Conservation (phyloP, 2,113 vertebrate species). For the Panthera tigris region DNA sequence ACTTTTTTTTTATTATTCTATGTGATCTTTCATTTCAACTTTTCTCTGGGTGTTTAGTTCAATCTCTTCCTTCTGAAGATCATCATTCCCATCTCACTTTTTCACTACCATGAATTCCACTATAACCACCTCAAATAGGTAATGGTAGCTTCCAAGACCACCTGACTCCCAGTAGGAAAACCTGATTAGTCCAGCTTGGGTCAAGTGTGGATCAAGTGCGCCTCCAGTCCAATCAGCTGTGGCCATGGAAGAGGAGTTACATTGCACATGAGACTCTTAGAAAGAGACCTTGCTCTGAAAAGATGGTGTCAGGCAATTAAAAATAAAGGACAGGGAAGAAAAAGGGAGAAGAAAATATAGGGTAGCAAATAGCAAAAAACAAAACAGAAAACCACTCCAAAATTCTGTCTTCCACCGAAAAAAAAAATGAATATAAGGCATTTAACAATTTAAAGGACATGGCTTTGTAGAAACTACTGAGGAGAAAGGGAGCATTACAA, state of each 20-base stretch:
- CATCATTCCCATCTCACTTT: neutral
- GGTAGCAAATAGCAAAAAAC: neutral
- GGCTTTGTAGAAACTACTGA: neutral
- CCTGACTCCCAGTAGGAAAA: neutral
- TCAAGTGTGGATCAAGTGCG: neutral
- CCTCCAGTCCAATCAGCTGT: neutral
- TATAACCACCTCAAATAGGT: neutral
- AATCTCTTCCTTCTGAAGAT: neutral
- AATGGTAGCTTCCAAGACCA: neutral
- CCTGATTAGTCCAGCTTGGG: neutral
- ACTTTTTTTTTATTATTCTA: neutral
- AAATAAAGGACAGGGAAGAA: neutral
- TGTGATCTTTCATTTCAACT: neutral
- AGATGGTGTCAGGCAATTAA: neutral
- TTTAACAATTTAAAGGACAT: slow-evolving; percentile 28
- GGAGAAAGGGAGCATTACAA: neutral
- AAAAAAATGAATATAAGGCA: neutral
- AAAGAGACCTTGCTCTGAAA: neutral
- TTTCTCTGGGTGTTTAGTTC: neutral
- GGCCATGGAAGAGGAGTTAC: neutral
- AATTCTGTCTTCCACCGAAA: neutral
- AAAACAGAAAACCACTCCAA: neutral
- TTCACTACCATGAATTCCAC: neutral
- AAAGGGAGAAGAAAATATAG: neutral
- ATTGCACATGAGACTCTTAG: neutral